A percentile compares a stretch with the other conserved stretches of the same genome.
Evolutionary conservation across 2,113 vertebrate species (phyloP).

Genomic region (Carassius auratus): DNA sequence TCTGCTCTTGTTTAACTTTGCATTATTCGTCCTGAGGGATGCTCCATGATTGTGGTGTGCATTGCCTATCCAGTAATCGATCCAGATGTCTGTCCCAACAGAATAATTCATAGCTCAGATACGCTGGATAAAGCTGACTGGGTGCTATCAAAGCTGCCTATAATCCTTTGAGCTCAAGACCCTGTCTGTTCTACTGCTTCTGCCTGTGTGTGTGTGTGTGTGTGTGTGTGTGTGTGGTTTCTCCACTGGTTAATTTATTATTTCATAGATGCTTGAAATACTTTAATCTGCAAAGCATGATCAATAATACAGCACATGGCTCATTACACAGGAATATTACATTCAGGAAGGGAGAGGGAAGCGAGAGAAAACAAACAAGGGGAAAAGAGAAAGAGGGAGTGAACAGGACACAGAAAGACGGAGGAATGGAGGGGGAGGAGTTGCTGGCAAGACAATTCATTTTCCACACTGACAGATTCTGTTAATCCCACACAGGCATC

Average conservation of each 20-base stretch:
- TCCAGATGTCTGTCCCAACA: neutral
- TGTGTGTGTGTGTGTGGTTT: neutral
- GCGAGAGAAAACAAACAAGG: neutral
- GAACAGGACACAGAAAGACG: neutral
- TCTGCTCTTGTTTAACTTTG: neutral
- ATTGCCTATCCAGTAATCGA: neutral
- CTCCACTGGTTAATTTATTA: slow-evolving; percentile 17
- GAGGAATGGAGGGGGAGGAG: neutral
- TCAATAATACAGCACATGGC: slow-evolving; percentile 6
- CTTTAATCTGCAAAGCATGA: slow-evolving; percentile 18
- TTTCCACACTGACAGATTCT: slow-evolving; percentile 20
- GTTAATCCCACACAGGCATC: slow-evolving; percentile 48
- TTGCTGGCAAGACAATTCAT: slow-evolving; percentile 11
- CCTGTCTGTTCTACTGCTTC: neutral
- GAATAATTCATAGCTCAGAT: slow-evolving; percentile 24
- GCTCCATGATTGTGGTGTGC: neutral
- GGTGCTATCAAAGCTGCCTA: slow-evolving; percentile 20
- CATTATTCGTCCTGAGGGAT: neutral
- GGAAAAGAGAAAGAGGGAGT: neutral
- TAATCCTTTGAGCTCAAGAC: slow-evolving; percentile 5
- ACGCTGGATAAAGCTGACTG: slow-evolving; percentile 11
- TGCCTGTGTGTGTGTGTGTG: neutral
- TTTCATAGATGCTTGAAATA: slow-evolving; percentile 19
- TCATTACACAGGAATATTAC: neutral
- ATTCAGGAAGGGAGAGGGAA: slow-evolving; percentile 15